phyloP scores from a whole-genome alignment of 2,888 invertebrate genomes.

The Gandaritis pyraliata region DNA sequence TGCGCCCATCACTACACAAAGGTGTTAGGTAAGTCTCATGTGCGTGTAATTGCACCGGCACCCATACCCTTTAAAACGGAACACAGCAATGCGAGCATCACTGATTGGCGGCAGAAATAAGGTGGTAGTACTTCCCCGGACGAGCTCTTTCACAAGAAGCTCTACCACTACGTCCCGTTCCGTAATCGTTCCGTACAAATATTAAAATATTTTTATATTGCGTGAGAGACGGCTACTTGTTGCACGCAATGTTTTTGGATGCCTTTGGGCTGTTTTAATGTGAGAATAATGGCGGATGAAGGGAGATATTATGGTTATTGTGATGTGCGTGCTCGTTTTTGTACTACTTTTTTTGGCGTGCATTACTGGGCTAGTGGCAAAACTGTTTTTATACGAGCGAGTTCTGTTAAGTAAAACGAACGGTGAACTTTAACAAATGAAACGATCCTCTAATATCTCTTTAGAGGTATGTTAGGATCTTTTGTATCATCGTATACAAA shows the following conservation, averaged over 20 bases:
- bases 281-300: conserved; percentile 35
- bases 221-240: conserved; percentile 63
- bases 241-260: conserved; percentile 58
- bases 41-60: too few species aligned
- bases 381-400: conserved; percentile 6
- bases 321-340: conserved; percentile 26
- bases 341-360: conserved; percentile 13
- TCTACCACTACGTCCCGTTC: background rate
- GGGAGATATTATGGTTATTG: conserved; percentile 25
- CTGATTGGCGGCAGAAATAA: too few species aligned
- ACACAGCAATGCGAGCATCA: too few species aligned
- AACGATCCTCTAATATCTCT: too few species aligned
- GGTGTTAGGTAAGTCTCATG: too few species aligned
- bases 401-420: background rate
- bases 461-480: too few species aligned
- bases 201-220: conserved; percentile 20
- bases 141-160: too few species aligned
- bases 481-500: too few species aligned
- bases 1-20: too few species aligned
- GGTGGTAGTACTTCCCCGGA: too few species aligned
- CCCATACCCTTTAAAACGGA: too few species aligned
- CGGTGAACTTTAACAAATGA: background rate
- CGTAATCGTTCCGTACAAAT: conserved; percentile 2
- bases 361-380: conserved; percentile 22
- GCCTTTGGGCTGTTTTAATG: conserved; percentile 33